Percentiles rank a stretch among this genome's conserved stretches.
Conservation (phyloP, 2,113 vertebrate genomes). For the Takifugu bimaculatus region DNA sequence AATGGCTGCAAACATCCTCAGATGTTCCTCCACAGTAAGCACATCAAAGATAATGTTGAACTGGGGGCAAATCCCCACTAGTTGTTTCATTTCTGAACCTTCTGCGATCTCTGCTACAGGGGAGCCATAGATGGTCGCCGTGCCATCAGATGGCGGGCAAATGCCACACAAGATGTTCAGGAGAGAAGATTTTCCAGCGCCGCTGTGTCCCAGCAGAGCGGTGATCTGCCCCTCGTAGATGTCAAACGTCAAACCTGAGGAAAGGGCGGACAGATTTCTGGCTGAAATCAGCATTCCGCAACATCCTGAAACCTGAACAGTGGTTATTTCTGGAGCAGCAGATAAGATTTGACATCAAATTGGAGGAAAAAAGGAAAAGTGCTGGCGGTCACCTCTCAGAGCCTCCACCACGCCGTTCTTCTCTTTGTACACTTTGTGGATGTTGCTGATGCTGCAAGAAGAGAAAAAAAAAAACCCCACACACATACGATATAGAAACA, state of each 20-base stretch:
- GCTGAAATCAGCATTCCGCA: no score
- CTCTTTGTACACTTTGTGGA: constrained; percentile 88
- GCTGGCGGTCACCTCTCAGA: constrained; percentile 79
- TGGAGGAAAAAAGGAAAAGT: neutral
- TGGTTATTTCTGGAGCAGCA: no score
- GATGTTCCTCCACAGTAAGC: constrained; percentile 92
- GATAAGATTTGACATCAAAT: neutral
- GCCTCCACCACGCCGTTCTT: constrained; percentile 86
- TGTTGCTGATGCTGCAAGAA: constrained; percentile 85
- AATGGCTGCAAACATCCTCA: constrained; percentile 89
- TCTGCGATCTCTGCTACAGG: constrained; percentile 88
- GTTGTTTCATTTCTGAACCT: constrained; percentile 85
- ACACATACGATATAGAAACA: neutral
- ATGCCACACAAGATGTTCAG: constrained; percentile 97
- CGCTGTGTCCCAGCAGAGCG: constrained; percentile 92
- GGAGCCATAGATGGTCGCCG: constrained; percentile 88
- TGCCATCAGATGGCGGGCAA: constrained; percentile 82
- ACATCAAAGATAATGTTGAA: constrained; percentile 95
- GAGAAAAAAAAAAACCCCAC: neutral
- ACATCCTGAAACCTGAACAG: neutral
- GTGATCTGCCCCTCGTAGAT: constrained; percentile 98
- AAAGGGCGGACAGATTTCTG: neutral
- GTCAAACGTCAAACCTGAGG: constrained; percentile 88
- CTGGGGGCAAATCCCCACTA: constrained; percentile 93
- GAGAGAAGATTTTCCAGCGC: constrained; percentile 92